Evolutionary conservation across 2,888 invertebrate genomes (phyloP), one percentile per base, ranked within the genome.

Genomic region (Empis livida): DNA sequence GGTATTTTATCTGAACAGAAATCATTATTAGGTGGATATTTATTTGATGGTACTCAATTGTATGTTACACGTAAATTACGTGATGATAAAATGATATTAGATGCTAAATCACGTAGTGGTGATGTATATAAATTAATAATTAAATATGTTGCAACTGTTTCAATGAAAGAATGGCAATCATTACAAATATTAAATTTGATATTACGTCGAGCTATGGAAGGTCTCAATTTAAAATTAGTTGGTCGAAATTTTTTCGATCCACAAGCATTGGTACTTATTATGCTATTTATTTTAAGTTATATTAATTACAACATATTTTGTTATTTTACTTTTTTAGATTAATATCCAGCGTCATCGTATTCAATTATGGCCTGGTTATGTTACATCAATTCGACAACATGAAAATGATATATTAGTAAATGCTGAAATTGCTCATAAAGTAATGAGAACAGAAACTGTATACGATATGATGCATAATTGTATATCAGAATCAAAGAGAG

Each of bases 331-430:
- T 35, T 27, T 43, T 35, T 41, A 63, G 80, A 68, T 82, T 42
- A 71, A 75, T 32, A 70, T 86, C 1, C 73, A 71, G 0, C 78
- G 84, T 37, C 74, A 71, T 53, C 73, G 71, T 27, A 58, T 91
- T n/a, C 82, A 87, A 60, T 66, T 91, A 1, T 88, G 88, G 87
- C 89, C 89, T 0, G 90, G 90, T 0, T 88, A 85, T 54, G 72
- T 82, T 14, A 90, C 92, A 0, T 82, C 87, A 0, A 89, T 93
- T 37, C 77, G 88, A 2, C 87, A 90, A 56, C 85, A 87, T 59
- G 93, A 94, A 62, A 67, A 71, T 0, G 71, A 77, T 3, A 75
- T 93, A 14, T 65, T 94, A 14, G 73, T 94, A 72, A 84, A 84
- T 42, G 75, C 80, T 0, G 92, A 93, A 63, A 78, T 92, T 1